phyloP scores from a whole-genome alignment of 2,888 invertebrate genomes.

The Euphydryas editha region DNA sequence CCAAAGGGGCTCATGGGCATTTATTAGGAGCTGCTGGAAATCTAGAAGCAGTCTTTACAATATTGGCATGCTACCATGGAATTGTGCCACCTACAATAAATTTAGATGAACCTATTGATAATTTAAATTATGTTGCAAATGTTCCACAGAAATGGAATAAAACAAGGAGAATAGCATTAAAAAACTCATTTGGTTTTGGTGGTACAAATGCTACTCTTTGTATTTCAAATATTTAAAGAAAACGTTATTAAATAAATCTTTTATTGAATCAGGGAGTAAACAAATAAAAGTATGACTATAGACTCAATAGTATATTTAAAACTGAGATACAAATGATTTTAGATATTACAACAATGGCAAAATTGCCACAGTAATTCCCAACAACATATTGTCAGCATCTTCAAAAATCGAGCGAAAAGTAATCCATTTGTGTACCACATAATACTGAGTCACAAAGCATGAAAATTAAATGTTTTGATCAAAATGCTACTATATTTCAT shows the following conservation, averaged over 20 bases:
- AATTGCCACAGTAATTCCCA: constrained; percentile 68
- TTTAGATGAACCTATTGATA: constrained; percentile 87
- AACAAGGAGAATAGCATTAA: constrained; percentile 89
- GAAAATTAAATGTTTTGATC: constrained; percentile 78
- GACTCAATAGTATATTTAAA: constrained; percentile 80
- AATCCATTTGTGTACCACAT: constrained; percentile 68
- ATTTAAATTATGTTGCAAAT: constrained; percentile 88
- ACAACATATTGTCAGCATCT: constrained; percentile 63
- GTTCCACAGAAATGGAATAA: constrained; percentile 83
- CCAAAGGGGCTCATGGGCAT: constrained; percentile 99
- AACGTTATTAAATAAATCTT: constrained; percentile 4
- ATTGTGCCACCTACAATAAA: constrained; percentile 95
- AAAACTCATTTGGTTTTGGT: constrained; percentile 99
- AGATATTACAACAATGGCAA: constrained; percentile 72
- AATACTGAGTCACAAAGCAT: constrained; percentile 76
- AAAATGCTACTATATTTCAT: constrained; percentile 78
- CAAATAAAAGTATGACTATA: constrained; percentile 57
- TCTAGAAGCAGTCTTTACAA: constrained; percentile 94
- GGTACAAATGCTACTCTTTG: constrained; percentile 97
- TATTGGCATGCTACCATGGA: constrained; percentile 90
- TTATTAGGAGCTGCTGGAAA: constrained; percentile 98
- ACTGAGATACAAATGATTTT: constrained; percentile 80
- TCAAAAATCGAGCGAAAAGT: constrained; percentile 69
- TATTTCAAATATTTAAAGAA: constrained; percentile 62
- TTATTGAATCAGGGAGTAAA: constrained; percentile 36